Evolutionary conservation across 2,797 vertebrate genomes (phyloP).

Genomic region (Sebastes minor): DNA sequence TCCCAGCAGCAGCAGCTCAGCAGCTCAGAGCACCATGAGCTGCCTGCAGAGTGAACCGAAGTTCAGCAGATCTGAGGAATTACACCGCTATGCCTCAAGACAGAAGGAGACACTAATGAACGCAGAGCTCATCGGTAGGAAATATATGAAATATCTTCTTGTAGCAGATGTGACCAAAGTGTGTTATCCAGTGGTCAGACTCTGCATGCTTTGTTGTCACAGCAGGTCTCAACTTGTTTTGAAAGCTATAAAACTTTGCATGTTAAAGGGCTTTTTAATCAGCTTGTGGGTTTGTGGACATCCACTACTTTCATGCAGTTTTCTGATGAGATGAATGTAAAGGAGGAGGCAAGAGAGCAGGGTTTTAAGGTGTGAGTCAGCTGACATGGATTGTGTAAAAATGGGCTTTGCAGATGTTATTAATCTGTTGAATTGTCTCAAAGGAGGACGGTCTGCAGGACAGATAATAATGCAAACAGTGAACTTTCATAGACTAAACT

Average conservation of each 20-base stretch:
- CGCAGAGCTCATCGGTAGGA: slow-evolving; percentile 75
- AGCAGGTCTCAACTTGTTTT: neutral
- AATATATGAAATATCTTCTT: neutral
- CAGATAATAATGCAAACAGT: too few species aligned
- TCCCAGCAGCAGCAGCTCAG: neutral
- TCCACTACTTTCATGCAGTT: too few species aligned
- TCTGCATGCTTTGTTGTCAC: neutral
- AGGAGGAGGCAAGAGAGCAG: neutral
- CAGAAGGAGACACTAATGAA: slow-evolving; percentile 57
- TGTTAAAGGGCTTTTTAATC: neutral
- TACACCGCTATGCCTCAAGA: slow-evolving; percentile 14
- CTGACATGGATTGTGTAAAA: neutral
- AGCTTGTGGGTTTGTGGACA: neutral
- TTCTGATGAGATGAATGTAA: neutral
- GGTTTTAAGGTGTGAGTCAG: neutral
- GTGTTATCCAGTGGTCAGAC: neutral
- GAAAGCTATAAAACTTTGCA: neutral
- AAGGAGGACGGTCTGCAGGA: too few species aligned
- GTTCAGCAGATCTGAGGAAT: slow-evolving; percentile 70
- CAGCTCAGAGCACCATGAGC: slow-evolving; percentile 58
- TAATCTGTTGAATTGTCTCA: neutral
- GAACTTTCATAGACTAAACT: too few species aligned
- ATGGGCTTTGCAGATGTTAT: neutral
- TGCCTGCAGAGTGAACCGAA: slow-evolving; percentile 61
- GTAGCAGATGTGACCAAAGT: neutral